phyloP scores from a whole-genome alignment of 2,113 vertebrate species.

The Stictonetta naevosa region DNA sequence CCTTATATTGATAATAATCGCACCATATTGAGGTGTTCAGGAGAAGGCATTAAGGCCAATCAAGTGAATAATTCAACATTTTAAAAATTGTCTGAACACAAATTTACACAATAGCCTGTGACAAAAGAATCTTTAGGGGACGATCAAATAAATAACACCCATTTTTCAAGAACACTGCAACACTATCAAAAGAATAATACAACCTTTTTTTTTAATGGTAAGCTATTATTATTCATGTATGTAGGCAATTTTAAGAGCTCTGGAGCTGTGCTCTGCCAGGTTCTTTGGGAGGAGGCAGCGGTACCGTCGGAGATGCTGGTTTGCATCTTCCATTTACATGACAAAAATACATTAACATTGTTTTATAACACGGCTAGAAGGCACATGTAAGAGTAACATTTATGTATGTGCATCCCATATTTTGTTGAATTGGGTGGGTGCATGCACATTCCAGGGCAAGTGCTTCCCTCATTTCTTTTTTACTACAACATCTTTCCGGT shows the following conservation, averaged over 20 bases:
- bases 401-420: no score
- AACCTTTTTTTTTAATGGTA: not conserved
- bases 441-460: not conserved
- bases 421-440: not conserved
- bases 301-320: no score
- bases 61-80: slow-evolving; percentile 75
- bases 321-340: not conserved
- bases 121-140: slow-evolving; percentile 70
- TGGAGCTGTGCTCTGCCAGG: not conserved
- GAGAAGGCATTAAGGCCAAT: slow-evolving; percentile 56
- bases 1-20: slow-evolving; percentile 35
- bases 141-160: slow-evolving; percentile 73
- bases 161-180: slow-evolving; percentile 62
- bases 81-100: slow-evolving; percentile 68
- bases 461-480: not conserved
- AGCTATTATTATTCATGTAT: not conserved
- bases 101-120: slow-evolving; percentile 74
- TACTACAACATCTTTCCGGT: not conserved
- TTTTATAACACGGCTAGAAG: not conserved
- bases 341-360: not conserved
- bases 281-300: not conserved
- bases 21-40: slow-evolving; percentile 55
- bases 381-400: fast-evolving
- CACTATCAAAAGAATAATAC: slow-evolving; percentile 53
- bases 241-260: not conserved